Base-by-base conservation (phyloP, 2,888 invertebrate species). In the Acleris literana region DNA sequence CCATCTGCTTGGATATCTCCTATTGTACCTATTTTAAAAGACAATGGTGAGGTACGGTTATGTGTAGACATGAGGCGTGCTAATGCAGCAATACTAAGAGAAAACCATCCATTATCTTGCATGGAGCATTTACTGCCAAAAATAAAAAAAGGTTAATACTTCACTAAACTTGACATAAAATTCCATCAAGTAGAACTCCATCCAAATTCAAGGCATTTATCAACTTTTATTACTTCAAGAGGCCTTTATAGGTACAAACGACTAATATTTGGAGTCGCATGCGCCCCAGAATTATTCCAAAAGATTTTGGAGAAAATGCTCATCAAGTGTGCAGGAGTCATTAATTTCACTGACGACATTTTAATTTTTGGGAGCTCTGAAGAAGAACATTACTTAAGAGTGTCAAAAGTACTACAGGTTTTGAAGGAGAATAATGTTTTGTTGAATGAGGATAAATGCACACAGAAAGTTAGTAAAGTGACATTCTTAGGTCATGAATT, bases 161-260 rank as follows among this genome's bases (percentile, higher is more conserved):
- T 58, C 18, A 16, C 44, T 1, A 58, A 58, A 29, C 33, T 57
- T 1, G 57, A 48, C 6, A 6, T 6, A 25, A 48, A 29, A n/a
- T 49, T 58, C 17, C 48, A 58, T 43, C 57, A 58, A 17, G 18
- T 58, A 5, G 48, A 58, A 29, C n/a, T 58, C 9, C n/a, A n/a
- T 7, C 48, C 18, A 17, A 70, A 76, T 18, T 82, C 79, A 25
- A 25, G 25, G 25, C 25, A 25, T 25, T 25, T 1, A 70, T 85
- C 85, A 44, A 84, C 83, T 5, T 87, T 87, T 17, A 57, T 57
- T 0, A 46, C 46, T 1, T 7, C 22, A 3, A 57, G 20, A n/a
- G 56, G 46, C 65, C 78, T 79, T 6, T 79, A 74, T 61, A 64
- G 78, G 55, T 81, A 75, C 53, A 78, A 78, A 64, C 63, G 79